Evolutionary conservation across 2,888 invertebrate species (phyloP).

Genomic region (Dinocampus coccinellae): DNA sequence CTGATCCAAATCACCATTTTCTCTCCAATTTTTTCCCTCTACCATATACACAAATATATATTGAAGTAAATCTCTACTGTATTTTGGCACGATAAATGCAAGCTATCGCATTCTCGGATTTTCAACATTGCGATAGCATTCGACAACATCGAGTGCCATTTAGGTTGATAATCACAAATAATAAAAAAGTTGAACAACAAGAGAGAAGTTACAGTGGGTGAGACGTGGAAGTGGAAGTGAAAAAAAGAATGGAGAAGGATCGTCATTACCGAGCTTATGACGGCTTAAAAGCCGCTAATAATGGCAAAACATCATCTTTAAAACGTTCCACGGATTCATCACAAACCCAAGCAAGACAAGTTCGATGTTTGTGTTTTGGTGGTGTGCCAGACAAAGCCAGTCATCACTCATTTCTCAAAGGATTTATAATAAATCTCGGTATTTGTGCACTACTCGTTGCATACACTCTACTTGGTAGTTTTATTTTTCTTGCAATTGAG

Average conservation of each 20-base stretch:
- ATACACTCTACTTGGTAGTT: slow-evolving; percentile 83
- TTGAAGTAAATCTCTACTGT: background rate
- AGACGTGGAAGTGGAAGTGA: slow-evolving; percentile 1
- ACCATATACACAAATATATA: background rate
- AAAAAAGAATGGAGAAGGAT: slow-evolving; percentile 62
- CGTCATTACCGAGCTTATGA: slow-evolving; percentile 67
- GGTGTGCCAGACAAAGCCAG: slow-evolving; percentile 67
- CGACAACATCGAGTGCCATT: slow-evolving; percentile 16
- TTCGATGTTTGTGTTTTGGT: slow-evolving; percentile 66
- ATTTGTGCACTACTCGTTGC: slow-evolving; percentile 86
- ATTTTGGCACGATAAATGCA: slow-evolving; percentile 39
- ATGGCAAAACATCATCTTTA: slow-evolving; percentile 66
- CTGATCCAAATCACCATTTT: slow-evolving; percentile 12
- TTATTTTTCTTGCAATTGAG: slow-evolving; percentile 89
- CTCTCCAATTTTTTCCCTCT: background rate
- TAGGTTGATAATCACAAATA: background rate
- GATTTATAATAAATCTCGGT: slow-evolving; percentile 84
- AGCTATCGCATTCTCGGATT: slow-evolving; percentile 27
- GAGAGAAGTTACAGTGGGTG: background rate
- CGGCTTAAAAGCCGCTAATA: slow-evolving; percentile 67
- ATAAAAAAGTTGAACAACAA: background rate
- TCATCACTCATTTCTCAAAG: slow-evolving; percentile 75
- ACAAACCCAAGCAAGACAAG: slow-evolving; percentile 53
- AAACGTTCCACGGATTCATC: slow-evolving; percentile 56
- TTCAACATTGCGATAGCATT: background rate